Base-by-base conservation (phyloP, 35 echinoderm and acorn worm genomes). In the Ophioderma brevispina region DNA sequence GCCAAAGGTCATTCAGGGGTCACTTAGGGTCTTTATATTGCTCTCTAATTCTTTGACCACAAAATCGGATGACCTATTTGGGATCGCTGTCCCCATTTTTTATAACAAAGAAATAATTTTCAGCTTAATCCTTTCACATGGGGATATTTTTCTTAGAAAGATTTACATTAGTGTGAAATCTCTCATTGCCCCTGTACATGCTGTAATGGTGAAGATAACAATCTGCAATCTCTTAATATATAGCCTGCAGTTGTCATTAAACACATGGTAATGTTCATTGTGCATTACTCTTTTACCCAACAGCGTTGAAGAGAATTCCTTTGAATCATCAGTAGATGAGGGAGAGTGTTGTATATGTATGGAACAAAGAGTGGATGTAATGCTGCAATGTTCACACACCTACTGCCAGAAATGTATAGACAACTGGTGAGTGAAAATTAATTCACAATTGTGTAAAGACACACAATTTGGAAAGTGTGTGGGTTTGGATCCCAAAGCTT, bases 331-430 rank as follows among this genome's bases (percentile, higher is more conserved):
- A 25, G 30, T 63, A 31, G 83, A 85, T 38, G 83, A 85, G 21
- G 83, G 83, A 0, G 83, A 85, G 17, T 85, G 83, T 37, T 85
- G 83, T 64, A 85, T 85, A 33, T 85, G 83, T 14, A 85, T 85
- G 83, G 83, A 85, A 40, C 52, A 85, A 0, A 85, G 63, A 35
- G 43, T 59, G 21, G 83, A 85, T 37, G 63, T 85, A 35, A 59
- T 85, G 31, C 83, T 85, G 83, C 52, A 59, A 23, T 85, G 83
- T 37, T 37, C 83, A 21, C 83, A 85, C 35, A 85, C 83, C 0
- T 85, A 85, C n/a, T 85, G 83, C 34, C 83, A 85, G 31, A 23
- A 0, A 0, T 85, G 82, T 59, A 85, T 85, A 3, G 82, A 85
- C 14, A 59, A 64, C 50, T 85, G 82, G 82, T 85, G 33, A 56